These are phyloP conservation scores for Capromys pilorides DNA, from an alignment of 2,797 vertebrate genomes.

Conservation along the genomic window DNA sequence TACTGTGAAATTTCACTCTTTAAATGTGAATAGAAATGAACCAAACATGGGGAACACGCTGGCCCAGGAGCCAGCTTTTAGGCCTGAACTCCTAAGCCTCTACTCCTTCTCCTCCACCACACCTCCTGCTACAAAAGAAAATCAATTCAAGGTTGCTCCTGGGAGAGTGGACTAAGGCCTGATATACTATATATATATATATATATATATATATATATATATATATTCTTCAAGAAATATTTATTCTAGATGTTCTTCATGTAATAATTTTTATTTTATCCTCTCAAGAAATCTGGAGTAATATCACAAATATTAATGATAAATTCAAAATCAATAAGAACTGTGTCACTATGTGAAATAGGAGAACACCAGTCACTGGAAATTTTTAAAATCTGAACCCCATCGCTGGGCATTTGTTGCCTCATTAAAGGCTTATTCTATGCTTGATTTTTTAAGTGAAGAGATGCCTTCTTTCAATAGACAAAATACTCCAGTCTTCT, in stretches of 20 bases:
- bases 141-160: not conserved
- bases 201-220: not conserved
- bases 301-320: not conserved
- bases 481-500: not conserved
- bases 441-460: not conserved
- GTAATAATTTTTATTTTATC: not conserved
- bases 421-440: not conserved
- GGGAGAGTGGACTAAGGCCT: not conserved
- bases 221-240: not conserved
- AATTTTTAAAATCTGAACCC: not conserved
- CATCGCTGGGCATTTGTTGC: not conserved
- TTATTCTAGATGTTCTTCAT: not conserved
- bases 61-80: accelerated
- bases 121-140: not conserved
- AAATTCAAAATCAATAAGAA: not conserved
- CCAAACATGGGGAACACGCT: too few relatives aligned
- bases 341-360: not conserved
- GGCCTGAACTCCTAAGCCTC: accelerated
- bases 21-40: accelerated
- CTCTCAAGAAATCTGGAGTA: not conserved
- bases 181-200: not conserved
- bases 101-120: not conserved
- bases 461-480: not conserved
- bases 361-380: not conserved
- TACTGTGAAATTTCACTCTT: not conserved